phyloP scores from a whole-genome alignment of 2,888 invertebrate genomes.

The Caprella mutica region DNA sequence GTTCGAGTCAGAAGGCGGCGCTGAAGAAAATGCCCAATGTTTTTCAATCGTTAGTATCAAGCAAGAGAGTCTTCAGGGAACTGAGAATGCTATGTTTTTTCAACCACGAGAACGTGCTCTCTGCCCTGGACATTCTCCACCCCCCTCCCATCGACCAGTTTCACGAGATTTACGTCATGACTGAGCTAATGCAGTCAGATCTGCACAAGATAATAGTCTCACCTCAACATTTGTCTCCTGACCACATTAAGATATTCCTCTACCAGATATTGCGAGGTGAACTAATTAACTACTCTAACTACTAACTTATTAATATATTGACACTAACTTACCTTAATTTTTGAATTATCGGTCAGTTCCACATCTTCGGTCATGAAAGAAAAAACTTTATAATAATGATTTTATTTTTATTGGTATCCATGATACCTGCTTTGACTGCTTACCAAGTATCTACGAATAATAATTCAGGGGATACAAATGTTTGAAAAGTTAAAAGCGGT shows the following conservation, averaged over 20 bases:
- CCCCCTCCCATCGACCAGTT: constrained; percentile 98
- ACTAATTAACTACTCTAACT: constrained; percentile 36
- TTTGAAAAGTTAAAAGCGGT: background rate
- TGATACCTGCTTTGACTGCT: background rate
- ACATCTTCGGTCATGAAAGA: background rate
- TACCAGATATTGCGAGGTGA: constrained; percentile 98
- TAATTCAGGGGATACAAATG: too few species aligned
- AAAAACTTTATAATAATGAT: background rate
- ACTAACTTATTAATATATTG: background rate
- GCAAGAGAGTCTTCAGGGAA: constrained; percentile 96
- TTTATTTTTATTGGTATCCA: too few species aligned
- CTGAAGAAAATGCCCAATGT: constrained; percentile 99
- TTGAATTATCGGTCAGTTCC: too few species aligned
- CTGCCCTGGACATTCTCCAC: constrained; percentile 94
- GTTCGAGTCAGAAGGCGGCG: constrained; percentile 94
- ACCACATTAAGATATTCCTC: constrained; percentile 99
- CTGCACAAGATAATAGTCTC: constrained; percentile 99
- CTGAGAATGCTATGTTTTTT: constrained; percentile 98
- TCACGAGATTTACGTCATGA: constrained; percentile 99
- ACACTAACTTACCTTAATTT: too few species aligned
- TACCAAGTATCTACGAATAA: background rate
- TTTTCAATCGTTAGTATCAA: constrained; percentile 97
- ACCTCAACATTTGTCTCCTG: constrained; percentile 94
- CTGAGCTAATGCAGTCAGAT: constrained; percentile 98
- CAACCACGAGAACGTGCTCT: constrained; percentile 98